These are phyloP conservation scores for Scaptomyza parva DNA, from an alignment of 2,888 invertebrate species.

Conservation along the genomic window DNA sequence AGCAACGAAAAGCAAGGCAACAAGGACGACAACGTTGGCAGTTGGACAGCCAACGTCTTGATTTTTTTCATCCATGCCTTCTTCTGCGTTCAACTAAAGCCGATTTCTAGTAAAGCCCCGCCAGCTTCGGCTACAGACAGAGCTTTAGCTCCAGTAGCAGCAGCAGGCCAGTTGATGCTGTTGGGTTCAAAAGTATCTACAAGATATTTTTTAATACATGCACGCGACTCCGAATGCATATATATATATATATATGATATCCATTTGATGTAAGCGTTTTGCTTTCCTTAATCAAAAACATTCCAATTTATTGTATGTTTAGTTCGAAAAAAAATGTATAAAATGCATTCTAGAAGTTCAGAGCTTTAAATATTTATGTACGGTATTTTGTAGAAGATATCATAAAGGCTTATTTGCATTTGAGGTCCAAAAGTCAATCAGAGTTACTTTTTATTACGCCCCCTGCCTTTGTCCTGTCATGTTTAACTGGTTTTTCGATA, in stretches of 20 bases:
- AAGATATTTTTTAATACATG: conserved; percentile 81
- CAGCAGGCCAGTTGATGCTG: conserved; percentile 11
- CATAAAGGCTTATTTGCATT: conserved; percentile 62
- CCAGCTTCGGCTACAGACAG: conserved; percentile 21
- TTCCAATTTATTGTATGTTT: conserved; percentile 50
- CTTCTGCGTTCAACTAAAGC: conserved; percentile 50
- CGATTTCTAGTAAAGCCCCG: conserved; percentile 71
- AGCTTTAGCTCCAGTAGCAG: not conserved
- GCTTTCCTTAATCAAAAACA: conserved; percentile 62
- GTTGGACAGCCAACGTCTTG: conserved; percentile 63
- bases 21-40: conserved; percentile 11
- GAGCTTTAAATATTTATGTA: conserved; percentile 62
- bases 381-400: conserved; percentile 40
- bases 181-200: conserved; percentile 69
- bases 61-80: conserved; percentile 48
- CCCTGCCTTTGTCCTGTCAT: conserved; percentile 68
- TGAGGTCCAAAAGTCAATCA: conserved; percentile 42
- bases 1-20: not conserved
- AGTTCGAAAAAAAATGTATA: conserved; percentile 50
- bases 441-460: conserved; percentile 64
- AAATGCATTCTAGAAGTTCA: conserved; percentile 45
- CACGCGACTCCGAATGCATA: conserved; percentile 54
- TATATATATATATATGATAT: conserved; percentile 31
- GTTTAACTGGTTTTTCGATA: conserved; percentile 61
- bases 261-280: conserved; percentile 57